Percentiles rank a stretch among this genome's conserved stretches.
Evolutionary conservation across 2,797 vertebrate genomes (phyloP).

Genomic region (Masticophis lateralis): DNA sequence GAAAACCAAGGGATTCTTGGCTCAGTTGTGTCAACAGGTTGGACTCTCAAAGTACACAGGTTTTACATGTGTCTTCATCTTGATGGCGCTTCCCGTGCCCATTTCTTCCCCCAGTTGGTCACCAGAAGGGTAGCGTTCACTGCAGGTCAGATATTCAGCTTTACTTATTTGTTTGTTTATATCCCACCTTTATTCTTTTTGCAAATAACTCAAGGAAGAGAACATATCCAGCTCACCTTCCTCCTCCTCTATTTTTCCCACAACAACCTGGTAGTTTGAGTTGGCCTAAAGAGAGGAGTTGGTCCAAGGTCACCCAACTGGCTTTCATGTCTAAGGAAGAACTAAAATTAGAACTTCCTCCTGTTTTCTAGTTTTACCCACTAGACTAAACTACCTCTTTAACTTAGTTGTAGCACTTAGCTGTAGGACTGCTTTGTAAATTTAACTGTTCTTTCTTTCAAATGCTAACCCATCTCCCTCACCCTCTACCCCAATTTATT

Average conservation of each 20-base stretch:
- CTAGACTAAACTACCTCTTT: constrained; percentile 14
- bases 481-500: constrained; percentile 73
- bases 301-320: background rate
- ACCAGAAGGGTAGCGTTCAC: constrained; percentile 36
- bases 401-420: constrained; percentile 61
- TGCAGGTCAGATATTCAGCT: constrained; percentile 40
- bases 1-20: constrained; percentile 67
- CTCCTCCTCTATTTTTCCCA: background rate
- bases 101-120: constrained; percentile 24
- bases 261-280: background rate
- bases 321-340: background rate
- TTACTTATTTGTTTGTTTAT: background rate
- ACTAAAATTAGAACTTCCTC: background rate
- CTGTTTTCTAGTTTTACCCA: background rate
- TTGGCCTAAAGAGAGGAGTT: background rate
- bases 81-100: background rate
- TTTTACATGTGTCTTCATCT: constrained; percentile 44
- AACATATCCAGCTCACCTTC: background rate
- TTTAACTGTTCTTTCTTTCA: constrained; percentile 73
- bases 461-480: constrained; percentile 61
- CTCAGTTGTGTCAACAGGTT: constrained; percentile 74
- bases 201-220: background rate
- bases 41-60: constrained; percentile 40
- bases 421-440: constrained; percentile 76
- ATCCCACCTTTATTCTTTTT: background rate